Conservation (phyloP, 1,140 invertebrate genomes). For the Lethrus apterus region DNA sequence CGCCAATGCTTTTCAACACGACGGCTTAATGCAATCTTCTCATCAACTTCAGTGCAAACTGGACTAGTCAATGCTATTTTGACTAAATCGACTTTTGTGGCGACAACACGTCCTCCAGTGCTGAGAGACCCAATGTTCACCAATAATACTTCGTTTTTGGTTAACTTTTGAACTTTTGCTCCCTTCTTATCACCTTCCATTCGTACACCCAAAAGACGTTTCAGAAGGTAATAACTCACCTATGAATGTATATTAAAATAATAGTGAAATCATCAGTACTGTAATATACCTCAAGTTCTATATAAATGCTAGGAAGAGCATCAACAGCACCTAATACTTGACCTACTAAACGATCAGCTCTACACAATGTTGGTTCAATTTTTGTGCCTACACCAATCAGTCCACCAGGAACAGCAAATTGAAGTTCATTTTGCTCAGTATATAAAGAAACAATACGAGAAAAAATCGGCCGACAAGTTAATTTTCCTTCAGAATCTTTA, state of each 20-base stretch:
- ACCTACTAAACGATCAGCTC: slow-evolving; percentile 96
- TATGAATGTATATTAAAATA: slow-evolving; percentile 19
- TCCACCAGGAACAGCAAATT: slow-evolving; percentile 97
- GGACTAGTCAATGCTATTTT: slow-evolving; percentile 96
- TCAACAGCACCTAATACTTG: slow-evolving; percentile 98
- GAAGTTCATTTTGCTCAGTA: slow-evolving; percentile 97
- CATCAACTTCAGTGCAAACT: slow-evolving; percentile 96
- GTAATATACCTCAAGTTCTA: slow-evolving; percentile 79
- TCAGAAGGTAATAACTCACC: slow-evolving; percentile 92
- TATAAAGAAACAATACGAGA: slow-evolving; percentile 97
- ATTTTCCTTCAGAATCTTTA: slow-evolving; percentile 91
- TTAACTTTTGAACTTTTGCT: slow-evolving; percentile 88
- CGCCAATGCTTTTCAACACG: slow-evolving; percentile 99
- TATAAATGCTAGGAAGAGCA: slow-evolving; percentile 93
- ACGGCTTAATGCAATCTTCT: slow-evolving; percentile 96
- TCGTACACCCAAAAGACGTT: slow-evolving; percentile 91
- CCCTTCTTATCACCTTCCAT: slow-evolving; percentile 99
- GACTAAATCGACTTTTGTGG: slow-evolving; percentile 94
- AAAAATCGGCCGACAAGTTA: slow-evolving; percentile 94
- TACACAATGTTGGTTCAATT: slow-evolving; percentile 96
- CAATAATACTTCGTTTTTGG: slow-evolving; percentile 84
- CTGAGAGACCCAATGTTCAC: slow-evolving; percentile 99
- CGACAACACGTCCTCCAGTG: slow-evolving; percentile 92
- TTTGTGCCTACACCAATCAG: slow-evolving; percentile 98
- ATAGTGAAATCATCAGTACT: no score